Evolutionary conservation across 2,888 invertebrate genomes (phyloP), one percentile per base, ranked within the genome.

Genomic region (Microplitis deprimator): DNA sequence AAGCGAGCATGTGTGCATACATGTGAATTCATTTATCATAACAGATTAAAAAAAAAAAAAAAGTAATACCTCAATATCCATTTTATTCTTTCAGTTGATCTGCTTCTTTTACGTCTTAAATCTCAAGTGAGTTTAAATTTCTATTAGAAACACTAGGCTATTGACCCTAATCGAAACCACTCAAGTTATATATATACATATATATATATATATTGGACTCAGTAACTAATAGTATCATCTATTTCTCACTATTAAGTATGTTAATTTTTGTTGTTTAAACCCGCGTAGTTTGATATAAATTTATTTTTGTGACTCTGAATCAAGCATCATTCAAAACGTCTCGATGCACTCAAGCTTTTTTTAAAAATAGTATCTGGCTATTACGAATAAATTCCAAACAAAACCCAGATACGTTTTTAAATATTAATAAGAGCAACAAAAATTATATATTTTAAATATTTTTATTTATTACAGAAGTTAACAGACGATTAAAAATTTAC

Each of bases 1-100:
- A 16, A 65, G 29, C 10, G 10, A 29, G 29, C 29, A 29, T 29
- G 29, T 29, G 29, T 29, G 29, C 29, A 65, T 65, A 5, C 29
- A 65, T 65, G 29, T 65, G 29, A 5, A 29, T 10, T 17, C 6
- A 65, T 65, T 65, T 65, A 65, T 65, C 65, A 20, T 10, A 65
- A 20, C 20, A 65, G 29, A 65, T 65, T 17, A 65, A 65, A 65
- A 16, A 20, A 65, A 64, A 17, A 8, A 17, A 8, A 65, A 20
- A 20, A 29, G 29, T 29, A 29, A 29, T 29, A 29, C 29, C 29
- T 29, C 7, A 29, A 17, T 65, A 17, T 62, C n/a, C 10, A 29
- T 65, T 20, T 20, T 20, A 13, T 65, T 29, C 29, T 65, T 65
- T 20, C 17, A 10, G 13, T 20, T 65, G 1, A 20, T 10, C 6